A percentile compares a stretch with the other conserved stretches of the same genome.
These are phyloP conservation scores for Planiliza haematocheilus DNA, from an alignment of 2,113 vertebrate species.

Conservation along the genomic window DNA sequence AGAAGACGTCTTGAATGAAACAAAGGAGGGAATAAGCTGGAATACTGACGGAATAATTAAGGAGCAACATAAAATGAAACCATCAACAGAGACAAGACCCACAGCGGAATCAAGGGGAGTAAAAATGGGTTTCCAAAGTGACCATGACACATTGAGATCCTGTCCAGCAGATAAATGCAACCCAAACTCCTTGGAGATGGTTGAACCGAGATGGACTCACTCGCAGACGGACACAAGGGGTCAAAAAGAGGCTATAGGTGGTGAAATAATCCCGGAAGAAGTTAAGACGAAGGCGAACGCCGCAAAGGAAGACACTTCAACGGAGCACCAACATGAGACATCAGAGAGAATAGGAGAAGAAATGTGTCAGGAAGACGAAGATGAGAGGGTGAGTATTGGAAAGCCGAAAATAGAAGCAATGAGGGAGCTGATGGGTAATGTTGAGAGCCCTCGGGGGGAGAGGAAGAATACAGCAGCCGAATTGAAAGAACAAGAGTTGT, in stretches of 20 bases:
- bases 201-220: constrained; percentile 17
- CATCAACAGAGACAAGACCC: constrained; percentile 3
- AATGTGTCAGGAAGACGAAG: constrained; percentile 55
- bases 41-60: constrained; percentile 16
- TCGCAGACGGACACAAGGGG: constrained; percentile 25
- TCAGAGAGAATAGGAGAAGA: constrained; percentile 46
- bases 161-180: constrained; percentile 23
- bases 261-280: constrained; percentile 24
- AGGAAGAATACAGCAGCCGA: constrained; percentile 53
- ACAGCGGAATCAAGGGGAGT: constrained; percentile 14
- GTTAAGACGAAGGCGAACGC: neutral
- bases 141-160: constrained; percentile 10
- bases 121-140: constrained; percentile 12
- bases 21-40: constrained; percentile 7
- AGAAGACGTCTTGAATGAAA: constrained; percentile 11
- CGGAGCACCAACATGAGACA: constrained; percentile 47
- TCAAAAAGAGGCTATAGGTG: constrained; percentile 23
- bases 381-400: constrained; percentile 48
- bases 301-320: constrained; percentile 36
- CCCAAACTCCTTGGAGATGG: neutral
- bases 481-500: constrained; percentile 61
- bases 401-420: constrained; percentile 56
- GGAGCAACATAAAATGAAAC: constrained; percentile 24
- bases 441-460: constrained; percentile 57
- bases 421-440: constrained; percentile 55